Evolutionary conservation across 2,888 invertebrate genomes (phyloP).

Genomic region (Entomobrya proxima): DNA sequence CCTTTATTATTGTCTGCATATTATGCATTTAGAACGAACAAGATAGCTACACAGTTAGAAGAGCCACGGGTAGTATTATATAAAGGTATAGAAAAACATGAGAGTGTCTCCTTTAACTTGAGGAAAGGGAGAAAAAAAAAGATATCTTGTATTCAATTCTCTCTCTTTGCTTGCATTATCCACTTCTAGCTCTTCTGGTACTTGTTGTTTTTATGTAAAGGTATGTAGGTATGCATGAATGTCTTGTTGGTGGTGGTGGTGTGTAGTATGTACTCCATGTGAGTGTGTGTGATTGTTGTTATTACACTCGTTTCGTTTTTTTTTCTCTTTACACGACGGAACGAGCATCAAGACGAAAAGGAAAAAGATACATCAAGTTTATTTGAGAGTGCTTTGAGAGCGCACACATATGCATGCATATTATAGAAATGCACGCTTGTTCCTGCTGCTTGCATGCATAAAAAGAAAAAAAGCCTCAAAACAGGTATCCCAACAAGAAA

Average conservation of each 20-base stretch:
- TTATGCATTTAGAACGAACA: not conserved
- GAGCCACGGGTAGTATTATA: not conserved
- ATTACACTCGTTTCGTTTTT: slow-evolving; percentile 22
- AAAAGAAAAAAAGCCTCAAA: slow-evolving; percentile 28
- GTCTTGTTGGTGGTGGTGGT: not conserved
- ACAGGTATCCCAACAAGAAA: slow-evolving; percentile 63
- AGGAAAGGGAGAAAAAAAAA: slow-evolving; percentile 10
- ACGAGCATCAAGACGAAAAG: not conserved
- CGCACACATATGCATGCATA: not conserved
- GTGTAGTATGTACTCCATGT: slow-evolving; percentile 39
- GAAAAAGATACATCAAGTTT: slow-evolving; percentile 63
- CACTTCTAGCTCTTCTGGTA: no score
- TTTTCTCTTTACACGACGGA: not conserved
- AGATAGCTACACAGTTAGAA: not conserved
- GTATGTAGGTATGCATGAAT: slow-evolving; percentile 18
- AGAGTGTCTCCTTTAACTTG: slow-evolving; percentile 14
- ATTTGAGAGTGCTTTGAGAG: not conserved
- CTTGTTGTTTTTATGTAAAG: slow-evolving; percentile 13
- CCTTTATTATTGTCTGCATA: not conserved
- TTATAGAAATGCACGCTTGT: not conserved
- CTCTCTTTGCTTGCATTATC: no score
- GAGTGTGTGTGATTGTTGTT: slow-evolving; percentile 50
- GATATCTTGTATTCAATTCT: slow-evolving; percentile 33
- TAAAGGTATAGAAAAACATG: not conserved
- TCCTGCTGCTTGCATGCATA: not conserved